Evolutionary conservation across 2,113 vertebrate species (phyloP).

Genomic region (Thalassoma bifasciatum): DNA sequence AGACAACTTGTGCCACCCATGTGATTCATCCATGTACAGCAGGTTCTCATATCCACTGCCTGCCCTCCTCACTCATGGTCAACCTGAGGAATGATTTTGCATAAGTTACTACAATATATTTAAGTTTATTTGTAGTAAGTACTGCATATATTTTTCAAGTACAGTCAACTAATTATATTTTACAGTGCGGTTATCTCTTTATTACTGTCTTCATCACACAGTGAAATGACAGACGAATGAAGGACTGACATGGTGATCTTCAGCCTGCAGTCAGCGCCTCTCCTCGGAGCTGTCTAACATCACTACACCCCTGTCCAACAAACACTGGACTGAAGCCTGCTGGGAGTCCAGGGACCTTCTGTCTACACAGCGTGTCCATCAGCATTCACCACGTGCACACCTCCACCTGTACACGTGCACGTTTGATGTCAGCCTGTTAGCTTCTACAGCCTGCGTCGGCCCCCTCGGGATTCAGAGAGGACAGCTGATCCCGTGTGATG

Average conservation of each 20-base stretch:
- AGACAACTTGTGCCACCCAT: too few species aligned
- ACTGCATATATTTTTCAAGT: too few species aligned
- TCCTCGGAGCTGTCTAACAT: not conserved
- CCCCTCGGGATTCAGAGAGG: slow-evolving; percentile 53
- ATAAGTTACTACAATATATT: too few species aligned
- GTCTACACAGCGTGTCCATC: not conserved
- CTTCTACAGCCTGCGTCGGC: not conserved
- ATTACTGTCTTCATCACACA: too few species aligned
- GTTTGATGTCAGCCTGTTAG: slow-evolving; percentile 2
- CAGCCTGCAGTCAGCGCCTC: not conserved
- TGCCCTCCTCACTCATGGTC: too few species aligned
- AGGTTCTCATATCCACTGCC: too few species aligned
- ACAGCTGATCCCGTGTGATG: slow-evolving; percentile 68
- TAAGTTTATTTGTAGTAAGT: too few species aligned
- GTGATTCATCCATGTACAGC: too few species aligned
- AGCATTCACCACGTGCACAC: not conserved
- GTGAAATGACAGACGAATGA: too few species aligned
- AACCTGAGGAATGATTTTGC: too few species aligned
- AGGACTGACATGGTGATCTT: not conserved
- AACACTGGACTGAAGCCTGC: not conserved
- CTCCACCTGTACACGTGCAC: not conserved
- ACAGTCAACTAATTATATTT: too few species aligned
- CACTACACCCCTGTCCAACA: not conserved
- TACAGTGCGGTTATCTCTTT: too few species aligned
- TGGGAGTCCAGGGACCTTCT: not conserved